Evolutionary conservation across 2,888 invertebrate species (phyloP), one percentile per base, ranked within the genome.

Genomic region (Spisula subtruncata): DNA sequence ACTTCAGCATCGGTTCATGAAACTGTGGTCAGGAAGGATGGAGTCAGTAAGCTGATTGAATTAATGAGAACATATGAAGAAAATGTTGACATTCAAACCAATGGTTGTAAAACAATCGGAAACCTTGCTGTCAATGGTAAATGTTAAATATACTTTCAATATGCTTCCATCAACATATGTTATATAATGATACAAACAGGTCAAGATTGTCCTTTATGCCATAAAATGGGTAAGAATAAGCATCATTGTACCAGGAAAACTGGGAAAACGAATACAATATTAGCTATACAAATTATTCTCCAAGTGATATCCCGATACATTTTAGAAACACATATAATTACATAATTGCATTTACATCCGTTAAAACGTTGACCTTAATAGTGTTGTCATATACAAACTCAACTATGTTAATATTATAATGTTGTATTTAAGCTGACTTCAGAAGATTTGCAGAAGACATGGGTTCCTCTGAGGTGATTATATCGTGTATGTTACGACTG

Each of bases 111-210:
- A 81, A 92, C 94, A 16, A 89, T 95, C 0, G 95, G 95, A n/a
- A 95, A 95, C 80, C 89, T 95, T 41, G 94, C 95, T 0, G 94
- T 95, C 6, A 92, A 93, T 66, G 94, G 95, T 95, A 88, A 90
- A 91, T 86, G 16, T 41, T 41, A 5, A 5, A 41, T 8, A 41
- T 41, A 41, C 2, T 41, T 5, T 41, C n/a, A n/a, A n/a, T n/a
- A n/a, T n/a, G n/a, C n/a, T n/a, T n/a, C n/a, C n/a, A n/a, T n/a
- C n/a, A n/a, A n/a, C n/a, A n/a, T n/a, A n/a, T n/a, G n/a, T n/a
- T n/a, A n/a, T n/a, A n/a, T n/a, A n/a, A n/a, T n/a, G n/a, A n/a
- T n/a, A n/a, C n/a, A n/a, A n/a, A n/a, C n/a, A n/a, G n/a, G n/a
- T n/a, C n/a, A n/a, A n/a, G n/a, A n/a, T n/a, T n/a, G n/a, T n/a